Percentiles rank a stretch among this genome's conserved stretches.
Conservation (phyloP, 2,888 invertebrate genomes). For the Epinotia demarniana region DNA sequence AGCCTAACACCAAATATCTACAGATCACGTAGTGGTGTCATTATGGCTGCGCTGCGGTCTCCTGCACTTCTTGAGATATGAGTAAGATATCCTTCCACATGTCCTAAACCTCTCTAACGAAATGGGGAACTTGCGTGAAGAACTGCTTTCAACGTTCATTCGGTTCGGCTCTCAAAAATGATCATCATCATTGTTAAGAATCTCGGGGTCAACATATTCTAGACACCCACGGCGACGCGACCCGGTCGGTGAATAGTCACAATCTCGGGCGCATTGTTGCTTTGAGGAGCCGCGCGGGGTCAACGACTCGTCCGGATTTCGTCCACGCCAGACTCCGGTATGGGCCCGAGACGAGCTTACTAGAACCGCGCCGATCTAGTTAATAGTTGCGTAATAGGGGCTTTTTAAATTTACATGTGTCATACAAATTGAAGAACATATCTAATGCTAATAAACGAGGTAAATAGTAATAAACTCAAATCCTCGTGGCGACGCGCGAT, state of each 20-base stretch:
- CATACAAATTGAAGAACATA: neutral
- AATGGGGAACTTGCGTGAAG: too few species aligned
- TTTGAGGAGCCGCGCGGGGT: slow-evolving; percentile 79
- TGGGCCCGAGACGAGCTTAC: slow-evolving; percentile 47
- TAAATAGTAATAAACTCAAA: neutral
- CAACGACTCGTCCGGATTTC: slow-evolving; percentile 81
- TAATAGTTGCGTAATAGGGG: neutral
- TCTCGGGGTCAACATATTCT: neutral
- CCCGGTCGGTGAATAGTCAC: slow-evolving; percentile 43
- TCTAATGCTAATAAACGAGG: neutral
- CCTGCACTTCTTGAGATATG: too few species aligned
- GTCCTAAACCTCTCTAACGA: too few species aligned
- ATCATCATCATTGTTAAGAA: neutral
- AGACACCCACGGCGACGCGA: neutral
- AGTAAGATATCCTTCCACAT: too few species aligned
- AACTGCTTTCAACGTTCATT: too few species aligned
- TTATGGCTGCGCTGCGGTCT: too few species aligned
- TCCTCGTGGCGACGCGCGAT: too few species aligned
- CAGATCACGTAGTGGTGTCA: too few species aligned
- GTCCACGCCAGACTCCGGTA: slow-evolving; percentile 72
- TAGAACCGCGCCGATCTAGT: slow-evolving; percentile 15
- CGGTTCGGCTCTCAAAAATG: too few species aligned
- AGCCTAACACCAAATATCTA: too few species aligned
- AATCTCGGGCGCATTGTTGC: slow-evolving; percentile 72
- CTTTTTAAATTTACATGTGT: slow-evolving; percentile 6